Evolutionary conservation across 2,113 vertebrate genomes (phyloP).

Genomic region (Gambusia holbrooki): DNA sequence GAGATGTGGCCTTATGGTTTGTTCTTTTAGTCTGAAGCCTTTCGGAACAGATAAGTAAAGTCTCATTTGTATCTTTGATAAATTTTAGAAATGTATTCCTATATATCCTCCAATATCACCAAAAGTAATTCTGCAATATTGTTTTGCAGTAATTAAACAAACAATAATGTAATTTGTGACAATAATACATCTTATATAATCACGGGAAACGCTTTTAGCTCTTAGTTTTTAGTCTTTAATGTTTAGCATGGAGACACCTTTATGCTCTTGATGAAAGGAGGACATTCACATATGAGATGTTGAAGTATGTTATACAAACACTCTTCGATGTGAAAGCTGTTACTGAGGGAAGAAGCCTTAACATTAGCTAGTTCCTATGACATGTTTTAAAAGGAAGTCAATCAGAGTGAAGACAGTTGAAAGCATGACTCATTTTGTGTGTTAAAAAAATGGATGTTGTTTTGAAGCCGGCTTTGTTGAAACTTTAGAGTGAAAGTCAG

Average conservation of each 20-base stretch:
- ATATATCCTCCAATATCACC: not conserved
- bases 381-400: too few species aligned
- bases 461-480: too few species aligned
- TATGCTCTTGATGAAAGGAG: not conserved
- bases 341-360: too few species aligned
- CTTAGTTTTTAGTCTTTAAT: not conserved
- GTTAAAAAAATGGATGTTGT: too few species aligned
- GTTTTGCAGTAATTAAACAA: slow-evolving; percentile 39
- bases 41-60: not conserved
- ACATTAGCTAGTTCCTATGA: too few species aligned
- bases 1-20: slow-evolving; percentile 22
- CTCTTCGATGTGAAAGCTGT: too few species aligned
- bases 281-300: not conserved
- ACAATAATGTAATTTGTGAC: slow-evolving; percentile 12
- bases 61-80: slow-evolving; percentile 3
- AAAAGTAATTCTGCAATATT: not conserved
- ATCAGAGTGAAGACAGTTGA: too few species aligned
- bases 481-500: too few species aligned
- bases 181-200: not conserved
- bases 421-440: too few species aligned
- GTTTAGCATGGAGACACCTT: not conserved
- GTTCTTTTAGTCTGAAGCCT: not conserved
- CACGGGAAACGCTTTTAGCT: too few species aligned
- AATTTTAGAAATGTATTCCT: not conserved
- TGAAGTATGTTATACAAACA: too few species aligned